phyloP scores from a whole-genome alignment of 2,888 invertebrate genomes.

The Ceramica pisi region DNA sequence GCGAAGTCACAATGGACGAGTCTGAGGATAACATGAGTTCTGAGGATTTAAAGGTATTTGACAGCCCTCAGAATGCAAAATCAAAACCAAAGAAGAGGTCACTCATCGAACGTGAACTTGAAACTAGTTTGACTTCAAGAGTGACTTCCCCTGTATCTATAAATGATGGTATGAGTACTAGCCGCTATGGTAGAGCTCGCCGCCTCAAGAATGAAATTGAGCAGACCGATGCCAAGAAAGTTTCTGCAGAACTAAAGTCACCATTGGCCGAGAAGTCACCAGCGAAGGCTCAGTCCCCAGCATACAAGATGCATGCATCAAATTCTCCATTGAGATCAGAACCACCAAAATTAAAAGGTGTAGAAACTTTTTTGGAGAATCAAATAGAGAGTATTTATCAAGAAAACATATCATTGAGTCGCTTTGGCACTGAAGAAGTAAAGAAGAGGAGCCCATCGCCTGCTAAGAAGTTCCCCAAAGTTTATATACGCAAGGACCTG shows the following conservation, averaged over 20 bases:
- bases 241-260: slow-evolving; percentile 74
- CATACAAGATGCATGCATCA: slow-evolving; percentile 85
- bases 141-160: slow-evolving; percentile 80
- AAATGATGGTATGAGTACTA: slow-evolving; percentile 80
- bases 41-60: slow-evolving; percentile 73
- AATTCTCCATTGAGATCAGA: slow-evolving; percentile 80
- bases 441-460: slow-evolving; percentile 67
- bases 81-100: slow-evolving; percentile 85
- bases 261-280: slow-evolving; percentile 77
- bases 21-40: slow-evolving; percentile 80
- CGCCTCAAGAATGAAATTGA: slow-evolving; percentile 88
- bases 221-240: slow-evolving; percentile 81
- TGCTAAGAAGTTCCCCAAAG: slow-evolving; percentile 78
- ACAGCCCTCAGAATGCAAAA: slow-evolving; percentile 70
- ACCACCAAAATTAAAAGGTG: slow-evolving; percentile 69
- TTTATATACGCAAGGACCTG: slow-evolving; percentile 85
- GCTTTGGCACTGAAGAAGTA: slow-evolving; percentile 78
- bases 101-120: slow-evolving; percentile 85
- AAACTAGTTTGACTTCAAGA: slow-evolving; percentile 84
- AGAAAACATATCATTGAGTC: slow-evolving; percentile 82
- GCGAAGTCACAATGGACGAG: slow-evolving; percentile 80
- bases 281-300: slow-evolving; percentile 74
- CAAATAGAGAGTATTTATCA: slow-evolving; percentile 84
- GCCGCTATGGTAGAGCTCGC: slow-evolving; percentile 91
- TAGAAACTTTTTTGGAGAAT: slow-evolving; percentile 73